Evolutionary conservation across 1,140 invertebrate genomes (phyloP).

Genomic region (Sarcophaga bullata): DNA sequence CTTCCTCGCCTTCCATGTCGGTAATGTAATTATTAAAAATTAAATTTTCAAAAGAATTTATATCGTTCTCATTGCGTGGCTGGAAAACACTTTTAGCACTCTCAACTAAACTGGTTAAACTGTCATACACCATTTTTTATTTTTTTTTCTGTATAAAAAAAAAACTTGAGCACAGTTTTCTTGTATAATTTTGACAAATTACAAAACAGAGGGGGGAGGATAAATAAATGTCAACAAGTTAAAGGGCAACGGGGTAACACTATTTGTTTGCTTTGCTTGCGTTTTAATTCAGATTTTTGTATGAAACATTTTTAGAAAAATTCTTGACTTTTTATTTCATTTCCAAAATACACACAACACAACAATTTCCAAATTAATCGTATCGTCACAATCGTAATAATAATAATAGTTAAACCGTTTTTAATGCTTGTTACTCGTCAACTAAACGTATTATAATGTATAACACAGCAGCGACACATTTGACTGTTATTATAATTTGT

Average conservation of each 20-base stretch:
- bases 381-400: too few species aligned
- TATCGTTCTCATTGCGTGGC: slow-evolving; percentile 38
- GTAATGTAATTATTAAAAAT: slow-evolving; percentile 42
- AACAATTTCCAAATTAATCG: too few species aligned
- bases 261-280: too few species aligned
- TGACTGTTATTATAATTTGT: not conserved
- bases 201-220: not conserved
- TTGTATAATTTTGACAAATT: too few species aligned
- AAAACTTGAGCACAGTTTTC: too few species aligned
- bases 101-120: slow-evolving; percentile 37
- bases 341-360: not conserved
- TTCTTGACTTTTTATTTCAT: not conserved
- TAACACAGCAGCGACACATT: not conserved
- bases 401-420: slow-evolving; percentile 26
- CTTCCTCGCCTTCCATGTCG: slow-evolving; percentile 23
- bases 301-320: not conserved
- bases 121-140: slow-evolving; percentile 30
- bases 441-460: slow-evolving; percentile 16
- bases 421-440: slow-evolving; percentile 31
- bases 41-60: slow-evolving; percentile 40
- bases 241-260: not conserved
- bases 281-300: not conserved
- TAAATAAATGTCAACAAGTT: not conserved
- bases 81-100: slow-evolving; percentile 45
- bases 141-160: too few species aligned